Evolutionary conservation across 2,113 vertebrate species (phyloP).

Genomic region (Nestor notabilis): DNA sequence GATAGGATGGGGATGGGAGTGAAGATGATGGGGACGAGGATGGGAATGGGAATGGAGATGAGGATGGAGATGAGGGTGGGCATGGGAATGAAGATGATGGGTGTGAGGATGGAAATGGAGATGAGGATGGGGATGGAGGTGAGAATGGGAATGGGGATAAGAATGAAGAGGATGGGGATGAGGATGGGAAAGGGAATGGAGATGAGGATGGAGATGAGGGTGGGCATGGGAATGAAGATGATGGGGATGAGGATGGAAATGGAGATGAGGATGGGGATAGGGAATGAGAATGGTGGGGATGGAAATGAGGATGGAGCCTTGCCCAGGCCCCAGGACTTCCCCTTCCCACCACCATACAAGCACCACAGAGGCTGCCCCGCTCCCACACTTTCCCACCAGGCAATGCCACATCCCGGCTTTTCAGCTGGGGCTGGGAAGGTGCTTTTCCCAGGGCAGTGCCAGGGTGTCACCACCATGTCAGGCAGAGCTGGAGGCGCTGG

Average conservation of each 20-base stretch:
- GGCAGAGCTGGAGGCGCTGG: accelerated
- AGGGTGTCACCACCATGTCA: background rate
- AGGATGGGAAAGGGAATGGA: no score
- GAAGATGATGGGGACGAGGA: accelerated
- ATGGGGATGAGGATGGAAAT: no score
- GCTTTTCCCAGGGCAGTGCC: background rate
- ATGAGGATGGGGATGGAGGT: background rate
- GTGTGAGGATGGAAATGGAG: background rate
- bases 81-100: no score
- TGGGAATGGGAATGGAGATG: no score
- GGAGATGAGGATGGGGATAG: no score
- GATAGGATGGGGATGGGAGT: no score
- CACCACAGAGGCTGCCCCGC: accelerated
- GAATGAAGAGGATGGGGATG: no score
- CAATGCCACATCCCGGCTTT: background rate
- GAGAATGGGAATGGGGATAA: no score
- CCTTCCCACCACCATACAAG: background rate
- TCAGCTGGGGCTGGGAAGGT: accelerated
- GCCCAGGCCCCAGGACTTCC: background rate
- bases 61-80: accelerated
- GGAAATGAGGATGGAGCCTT: background rate
- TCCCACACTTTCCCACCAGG: background rate
- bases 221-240: accelerated
- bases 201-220: no score
- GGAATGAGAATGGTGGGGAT: background rate